Evolutionary conservation across 1,140 invertebrate species (phyloP).

Genomic region (Lordiphosa mommai): DNA sequence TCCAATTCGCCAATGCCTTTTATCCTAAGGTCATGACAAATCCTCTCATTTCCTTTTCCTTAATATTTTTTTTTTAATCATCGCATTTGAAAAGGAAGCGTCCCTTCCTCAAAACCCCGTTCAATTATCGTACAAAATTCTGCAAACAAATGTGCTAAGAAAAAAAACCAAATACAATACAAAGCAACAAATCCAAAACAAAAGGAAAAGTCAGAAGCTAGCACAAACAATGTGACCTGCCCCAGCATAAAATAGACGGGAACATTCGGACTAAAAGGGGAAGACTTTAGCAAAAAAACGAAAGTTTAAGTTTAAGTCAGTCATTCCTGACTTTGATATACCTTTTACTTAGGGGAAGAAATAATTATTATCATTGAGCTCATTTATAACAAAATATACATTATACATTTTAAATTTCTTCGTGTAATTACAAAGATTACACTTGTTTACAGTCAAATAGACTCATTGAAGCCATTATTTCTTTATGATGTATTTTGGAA

Average conservation of each 20-base stretch:
- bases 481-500: too few species aligned
- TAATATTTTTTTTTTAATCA: background rate
- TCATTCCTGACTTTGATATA: too few species aligned
- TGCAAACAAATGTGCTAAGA: background rate
- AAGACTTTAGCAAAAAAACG: slow-evolving; percentile 2
- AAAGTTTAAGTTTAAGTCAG: too few species aligned
- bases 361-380: too few species aligned
- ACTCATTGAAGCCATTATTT: too few species aligned
- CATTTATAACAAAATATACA: too few species aligned
- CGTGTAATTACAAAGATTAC: too few species aligned
- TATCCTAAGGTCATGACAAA: background rate
- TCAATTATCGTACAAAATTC: slow-evolving; percentile 5
- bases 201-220: background rate
- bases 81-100: background rate
- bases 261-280: background rate
- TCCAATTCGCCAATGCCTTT: background rate
- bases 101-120: background rate
- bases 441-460: too few species aligned
- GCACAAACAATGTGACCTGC: background rate
- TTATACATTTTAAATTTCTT: too few species aligned
- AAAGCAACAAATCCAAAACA: slow-evolving; percentile 4
- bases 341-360: too few species aligned
- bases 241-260: background rate
- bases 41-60: background rate
- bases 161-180: slow-evolving; percentile 5